These are phyloP conservation scores for Psix sp. DNA, from an alignment of 1,140 invertebrate species.

Conservation along the genomic window DNA sequence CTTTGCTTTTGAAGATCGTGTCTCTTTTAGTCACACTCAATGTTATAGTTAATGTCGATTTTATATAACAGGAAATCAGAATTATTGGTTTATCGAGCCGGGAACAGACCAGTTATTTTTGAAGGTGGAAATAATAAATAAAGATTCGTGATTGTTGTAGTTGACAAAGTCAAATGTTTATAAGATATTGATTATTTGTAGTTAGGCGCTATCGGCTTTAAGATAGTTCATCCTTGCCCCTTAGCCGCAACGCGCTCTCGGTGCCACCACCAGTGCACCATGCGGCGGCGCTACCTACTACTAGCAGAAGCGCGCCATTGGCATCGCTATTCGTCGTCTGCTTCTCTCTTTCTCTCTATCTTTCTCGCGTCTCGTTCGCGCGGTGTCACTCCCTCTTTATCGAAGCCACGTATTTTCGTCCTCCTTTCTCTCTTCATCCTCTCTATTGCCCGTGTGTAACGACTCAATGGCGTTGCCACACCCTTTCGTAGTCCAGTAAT, in stretches of 20 bases:
- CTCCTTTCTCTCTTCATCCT: conserved; percentile 43
- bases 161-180: conserved; percentile 46
- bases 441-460: conserved; percentile 74
- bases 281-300: conserved; percentile 9
- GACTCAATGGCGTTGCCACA: conserved; percentile 76
- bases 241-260: too few relatives aligned
- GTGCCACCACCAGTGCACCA: conserved; percentile 19
- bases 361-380: conserved; percentile 33
- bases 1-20: too few relatives aligned
- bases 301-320: conserved; percentile 24
- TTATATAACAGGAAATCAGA: too few relatives aligned
- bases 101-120: too few relatives aligned
- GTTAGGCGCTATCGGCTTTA: conserved; percentile 73
- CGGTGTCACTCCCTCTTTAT: conserved; percentile 40
- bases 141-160: conserved; percentile 18
- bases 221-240: conserved; percentile 75
- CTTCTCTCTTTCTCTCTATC: conserved; percentile 44
- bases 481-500: conserved; percentile 76
- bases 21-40: too few relatives aligned
- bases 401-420: conserved; percentile 32
- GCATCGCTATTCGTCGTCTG: conserved; percentile 44
- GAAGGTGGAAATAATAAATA: too few relatives aligned
- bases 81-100: too few relatives aligned
- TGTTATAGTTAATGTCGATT: too few relatives aligned
- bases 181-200: conserved; percentile 76